Conservation (phyloP, 64 coral and sea anemone species). For the Anthopleura sola region DNA sequence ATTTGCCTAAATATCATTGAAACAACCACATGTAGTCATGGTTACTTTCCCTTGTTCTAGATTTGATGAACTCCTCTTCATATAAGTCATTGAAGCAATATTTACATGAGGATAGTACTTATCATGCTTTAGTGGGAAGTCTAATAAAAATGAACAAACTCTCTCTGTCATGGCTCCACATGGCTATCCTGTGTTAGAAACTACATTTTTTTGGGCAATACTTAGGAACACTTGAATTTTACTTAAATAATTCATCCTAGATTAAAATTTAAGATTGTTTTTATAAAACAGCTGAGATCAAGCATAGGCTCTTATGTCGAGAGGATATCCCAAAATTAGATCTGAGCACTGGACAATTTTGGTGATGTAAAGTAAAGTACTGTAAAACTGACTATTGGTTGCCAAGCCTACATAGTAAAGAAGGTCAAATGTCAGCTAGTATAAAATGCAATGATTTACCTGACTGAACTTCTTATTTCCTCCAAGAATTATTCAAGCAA, state of each 20-base stretch:
- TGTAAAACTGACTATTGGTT: neutral
- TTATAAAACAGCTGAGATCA: too few species aligned
- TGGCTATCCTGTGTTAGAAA: neutral
- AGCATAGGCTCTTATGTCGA: neutral
- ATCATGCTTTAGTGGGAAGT: neutral
- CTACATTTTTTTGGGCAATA: too few species aligned
- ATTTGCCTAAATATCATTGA: too few species aligned
- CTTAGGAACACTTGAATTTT: too few species aligned
- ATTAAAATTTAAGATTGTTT: too few species aligned
- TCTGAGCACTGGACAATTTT: neutral
- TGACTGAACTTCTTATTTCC: neutral
- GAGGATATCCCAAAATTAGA: neutral
- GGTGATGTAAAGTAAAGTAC: neutral
- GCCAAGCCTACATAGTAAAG: neutral
- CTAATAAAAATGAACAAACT: too few species aligned
- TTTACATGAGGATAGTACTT: neutral
- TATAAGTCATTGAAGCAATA: neutral
- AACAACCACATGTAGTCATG: neutral
- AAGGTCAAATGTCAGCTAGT: neutral
- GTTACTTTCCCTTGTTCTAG: neutral
- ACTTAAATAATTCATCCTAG: too few species aligned
- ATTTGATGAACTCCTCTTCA: neutral
- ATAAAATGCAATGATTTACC: neutral
- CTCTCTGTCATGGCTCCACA: too few species aligned
- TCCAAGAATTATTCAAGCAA: neutral